These are phyloP conservation scores for Heliconius erato DNA, from an alignment of 2,888 invertebrate genomes.

Conservation along the genomic window DNA sequence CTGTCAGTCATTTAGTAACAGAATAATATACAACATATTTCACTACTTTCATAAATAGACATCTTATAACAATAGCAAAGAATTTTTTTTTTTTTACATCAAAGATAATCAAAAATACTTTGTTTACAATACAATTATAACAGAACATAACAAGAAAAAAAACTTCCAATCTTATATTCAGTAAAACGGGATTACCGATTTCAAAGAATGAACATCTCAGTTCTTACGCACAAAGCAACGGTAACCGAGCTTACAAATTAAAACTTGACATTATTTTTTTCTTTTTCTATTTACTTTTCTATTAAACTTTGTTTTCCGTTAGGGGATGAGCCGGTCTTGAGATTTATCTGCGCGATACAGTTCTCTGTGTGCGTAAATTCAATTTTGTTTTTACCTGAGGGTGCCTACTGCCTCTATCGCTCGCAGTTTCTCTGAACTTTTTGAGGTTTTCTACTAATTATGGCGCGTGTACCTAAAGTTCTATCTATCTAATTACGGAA, in stretches of 20 bases:
- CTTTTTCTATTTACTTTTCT: slow-evolving; percentile 82
- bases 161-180: background rate
- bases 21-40: too few species aligned
- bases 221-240: slow-evolving; percentile 13
- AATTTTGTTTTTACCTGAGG: slow-evolving; percentile 84
- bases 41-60: too few species aligned
- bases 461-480: slow-evolving; percentile 23
- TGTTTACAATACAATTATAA: background rate
- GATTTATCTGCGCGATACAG: slow-evolving; percentile 84
- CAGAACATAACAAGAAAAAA: background rate
- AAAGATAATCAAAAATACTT: too few species aligned
- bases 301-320: slow-evolving; percentile 82
- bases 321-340: slow-evolving; percentile 69
- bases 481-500: slow-evolving; percentile 24
- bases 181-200: background rate
- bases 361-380: slow-evolving; percentile 81
- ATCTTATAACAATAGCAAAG: too few species aligned
- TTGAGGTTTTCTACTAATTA: slow-evolving; percentile 38
- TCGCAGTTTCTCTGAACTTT: slow-evolving; percentile 32
- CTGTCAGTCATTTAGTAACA: too few species aligned
- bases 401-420: slow-evolving; percentile 67
- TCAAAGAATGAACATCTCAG: slow-evolving; percentile 5
- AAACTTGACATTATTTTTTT: slow-evolving; percentile 75
- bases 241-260: slow-evolving; percentile 62
- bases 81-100: too few species aligned